Base-by-base conservation (phyloP, 1,140 invertebrate species). In the Apis florea region DNA sequence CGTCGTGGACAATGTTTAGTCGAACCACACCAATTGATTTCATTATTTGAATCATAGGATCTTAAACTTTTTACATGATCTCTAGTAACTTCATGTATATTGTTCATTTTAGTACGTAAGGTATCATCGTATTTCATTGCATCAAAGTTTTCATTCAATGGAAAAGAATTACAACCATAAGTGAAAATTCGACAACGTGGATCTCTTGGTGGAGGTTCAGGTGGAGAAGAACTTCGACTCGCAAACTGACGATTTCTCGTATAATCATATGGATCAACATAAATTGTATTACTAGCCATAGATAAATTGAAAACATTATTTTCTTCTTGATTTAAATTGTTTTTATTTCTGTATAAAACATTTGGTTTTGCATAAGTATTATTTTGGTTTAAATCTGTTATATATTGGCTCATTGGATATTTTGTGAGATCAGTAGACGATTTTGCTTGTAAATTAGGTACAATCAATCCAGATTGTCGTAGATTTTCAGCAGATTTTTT, bases 201-300 rank as follows among this genome's bases (percentile, higher is more conserved):
- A 92, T 96, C 96, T 85, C 96, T 92, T 49, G 96, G 96, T 3
- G 96, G 96, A 59, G 96, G 96, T n/a, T 95, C 95, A 1, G 96
- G 96, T 17, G 95, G 95, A 56, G 94, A 87, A 77, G 58, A 64
- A 31, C 71, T 51, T 51, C 49, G 66, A 63, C 63, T 63, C 8
- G 71, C 19, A 13, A 59, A 61, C 10, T 78, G 73, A 13, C 17
- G 56, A 70, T 78, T 76, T 13, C 24, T 64, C 0, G 21, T 8
- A 15, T 47, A 72, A 54, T 86, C 72, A 5, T 67, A 75, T 24
- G 70, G 26, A 13, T 80, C 69, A 26, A 90, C 91, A 83, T 94
- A 93, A 79, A 92, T 92, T 75, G 91, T 92, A 40, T 40, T 40
- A 24, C 15, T 54, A 10, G 21, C 26, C 49, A 66, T 64, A 9